Evolutionary conservation across 2,113 vertebrate genomes (phyloP).

Genomic region (Gallinago paraguaiae): DNA sequence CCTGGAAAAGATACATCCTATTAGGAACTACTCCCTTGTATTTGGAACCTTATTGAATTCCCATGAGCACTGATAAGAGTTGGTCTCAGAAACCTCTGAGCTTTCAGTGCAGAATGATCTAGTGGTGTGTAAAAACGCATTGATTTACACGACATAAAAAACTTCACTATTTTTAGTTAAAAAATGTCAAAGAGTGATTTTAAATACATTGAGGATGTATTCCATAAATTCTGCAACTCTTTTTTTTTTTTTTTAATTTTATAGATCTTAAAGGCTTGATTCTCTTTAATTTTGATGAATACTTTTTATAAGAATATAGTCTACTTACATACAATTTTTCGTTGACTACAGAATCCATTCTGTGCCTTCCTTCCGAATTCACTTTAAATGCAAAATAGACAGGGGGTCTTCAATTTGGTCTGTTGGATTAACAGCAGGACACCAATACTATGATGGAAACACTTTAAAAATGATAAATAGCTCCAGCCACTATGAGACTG

Average conservation of each 20-base stretch:
- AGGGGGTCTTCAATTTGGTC: background rate
- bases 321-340: background rate
- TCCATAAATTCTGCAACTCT: background rate
- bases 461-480: constrained; percentile 58
- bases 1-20: background rate
- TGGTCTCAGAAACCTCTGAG: background rate
- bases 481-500: constrained; percentile 13
- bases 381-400: constrained; percentile 15
- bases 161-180: background rate
- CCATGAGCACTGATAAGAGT: background rate
- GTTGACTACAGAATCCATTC: background rate
- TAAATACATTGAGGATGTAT: background rate
- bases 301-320: background rate
- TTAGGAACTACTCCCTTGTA: background rate
- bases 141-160: background rate
- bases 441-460: background rate
- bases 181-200: background rate
- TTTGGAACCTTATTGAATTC: background rate
- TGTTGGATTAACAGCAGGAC: constrained; percentile 33
- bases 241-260: background rate
- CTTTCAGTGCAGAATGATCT: background rate
- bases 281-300: background rate
- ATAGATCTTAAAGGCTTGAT: background rate
- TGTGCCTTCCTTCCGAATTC: background rate
- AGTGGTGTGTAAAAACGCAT: background rate